These are phyloP conservation scores for Cyanoramphus novaezelandiae DNA, from an alignment of 2,113 vertebrate species.

Conservation along the genomic window DNA sequence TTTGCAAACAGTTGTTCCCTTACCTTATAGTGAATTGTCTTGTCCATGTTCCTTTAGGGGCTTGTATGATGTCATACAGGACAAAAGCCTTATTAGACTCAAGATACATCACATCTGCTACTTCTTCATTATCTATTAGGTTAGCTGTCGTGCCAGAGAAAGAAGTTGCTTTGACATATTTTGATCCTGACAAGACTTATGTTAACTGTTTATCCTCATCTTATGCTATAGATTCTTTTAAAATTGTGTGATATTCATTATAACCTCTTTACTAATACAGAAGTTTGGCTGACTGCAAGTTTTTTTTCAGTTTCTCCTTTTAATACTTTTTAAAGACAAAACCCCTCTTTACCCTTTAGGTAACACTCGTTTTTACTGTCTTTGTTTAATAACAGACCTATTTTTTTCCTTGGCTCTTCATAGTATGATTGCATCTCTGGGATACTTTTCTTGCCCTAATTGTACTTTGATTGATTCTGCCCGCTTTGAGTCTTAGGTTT, in stretches of 20 bases:
- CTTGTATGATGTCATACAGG: neutral
- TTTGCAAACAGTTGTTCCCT: rapidly evolving
- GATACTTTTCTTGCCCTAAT: neutral
- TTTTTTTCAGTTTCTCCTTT: neutral
- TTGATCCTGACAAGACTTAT: neutral
- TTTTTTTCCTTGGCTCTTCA: neutral
- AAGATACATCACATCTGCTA: neutral
- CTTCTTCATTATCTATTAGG: neutral
- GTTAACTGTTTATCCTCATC: neutral
- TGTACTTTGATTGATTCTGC: neutral
- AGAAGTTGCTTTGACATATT: neutral
- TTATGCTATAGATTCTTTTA: neutral
- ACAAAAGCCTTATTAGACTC: neutral
- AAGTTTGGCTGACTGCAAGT: neutral
- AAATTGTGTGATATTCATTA: neutral
- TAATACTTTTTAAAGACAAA: neutral
- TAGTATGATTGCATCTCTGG: neutral
- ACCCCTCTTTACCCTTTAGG: neutral
- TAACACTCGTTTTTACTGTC: neutral
- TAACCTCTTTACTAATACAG: neutral
- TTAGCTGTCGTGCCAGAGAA: neutral
- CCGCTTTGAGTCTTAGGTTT: neutral
- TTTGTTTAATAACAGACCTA: neutral
- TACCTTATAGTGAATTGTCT: neutral
- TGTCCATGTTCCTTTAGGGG: neutral